Evolutionary conservation across 2,888 invertebrate genomes (phyloP), one percentile per base, ranked within the genome.

Genomic region (Venustoraphidia nigricollis): DNA sequence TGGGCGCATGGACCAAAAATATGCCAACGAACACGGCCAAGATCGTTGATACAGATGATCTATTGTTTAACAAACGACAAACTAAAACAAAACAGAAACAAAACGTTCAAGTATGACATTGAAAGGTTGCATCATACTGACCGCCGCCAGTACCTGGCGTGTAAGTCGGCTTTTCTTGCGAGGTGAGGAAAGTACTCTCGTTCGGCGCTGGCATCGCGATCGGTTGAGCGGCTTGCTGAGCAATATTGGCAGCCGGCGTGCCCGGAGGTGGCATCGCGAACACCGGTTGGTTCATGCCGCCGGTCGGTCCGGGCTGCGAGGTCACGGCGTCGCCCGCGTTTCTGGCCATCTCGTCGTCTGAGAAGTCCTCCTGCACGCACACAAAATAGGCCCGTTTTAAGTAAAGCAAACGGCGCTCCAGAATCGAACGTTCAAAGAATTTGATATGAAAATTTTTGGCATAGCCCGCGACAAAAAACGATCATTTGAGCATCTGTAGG

Each of bases 111-210:
- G 27, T 27, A 27, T 27, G 27, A 27, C 27, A 27, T 27, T 27
- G 27, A 27, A 27, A 27, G 27, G 27, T 27, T 27, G 6, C 6
- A 27, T 27, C 27, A 27, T 27, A 27, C 27, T 27, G 27, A 27
- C 27, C 27, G 27, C 34, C 27, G 41, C 41, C 41, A 43, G 46
- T 55, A 70, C 70, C 70, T 62, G 70, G 66, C 38, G 70, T 71
- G 57, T 71, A 71, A 44, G 69, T 67, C 38, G 70, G 67, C 52
- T 70, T 68, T 51, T 71, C 71, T 44, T 69, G 68, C 50, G 71
- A 67, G 58, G 72, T 81, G 58, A 86, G 73, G 59, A 79, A 81
- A 37, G 83, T 83, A 62, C 75, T 82, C 65, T 85, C 85, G 45
- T 78, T 80, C 50, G 73, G 71, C 41, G 69, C 67, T 10, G 58